Percentiles rank a stretch among this genome's conserved stretches.
phyloP scores from a whole-genome alignment of 1,140 invertebrate species.

The Galleria mellonella region DNA sequence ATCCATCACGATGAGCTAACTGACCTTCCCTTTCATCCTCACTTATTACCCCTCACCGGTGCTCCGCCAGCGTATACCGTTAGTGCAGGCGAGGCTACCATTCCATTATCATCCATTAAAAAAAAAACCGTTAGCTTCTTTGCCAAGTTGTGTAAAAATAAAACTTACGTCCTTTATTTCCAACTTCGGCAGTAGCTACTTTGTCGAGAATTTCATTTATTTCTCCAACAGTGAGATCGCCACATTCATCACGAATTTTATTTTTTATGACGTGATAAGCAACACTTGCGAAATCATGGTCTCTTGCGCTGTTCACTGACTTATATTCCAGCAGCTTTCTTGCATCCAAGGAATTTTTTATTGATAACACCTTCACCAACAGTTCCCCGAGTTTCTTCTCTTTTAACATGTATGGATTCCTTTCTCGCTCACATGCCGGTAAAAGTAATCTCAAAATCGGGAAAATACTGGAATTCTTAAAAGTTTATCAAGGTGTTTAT shows the following conservation, averaged over 20 bases:
- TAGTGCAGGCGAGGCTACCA: too few relatives aligned
- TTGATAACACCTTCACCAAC: slow-evolving; percentile 43
- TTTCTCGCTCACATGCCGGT: slow-evolving; percentile 46
- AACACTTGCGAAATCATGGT: slow-evolving; percentile 46
- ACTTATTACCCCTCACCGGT: too few relatives aligned
- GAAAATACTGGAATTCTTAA: slow-evolving; percentile 44
- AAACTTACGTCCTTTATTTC: slow-evolving; percentile 45
- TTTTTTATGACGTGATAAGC: slow-evolving; percentile 42
- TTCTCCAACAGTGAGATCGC: slow-evolving; percentile 29
- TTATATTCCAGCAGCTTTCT: slow-evolving; percentile 40
- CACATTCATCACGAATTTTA: slow-evolving; percentile 21
- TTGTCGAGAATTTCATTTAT: slow-evolving; percentile 49
- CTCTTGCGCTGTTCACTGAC: slow-evolving; percentile 19
- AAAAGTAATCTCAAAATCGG: slow-evolving; percentile 46
- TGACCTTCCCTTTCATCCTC: too few relatives aligned
- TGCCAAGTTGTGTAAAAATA: too few relatives aligned
- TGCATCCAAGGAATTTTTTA: slow-evolving; percentile 38
- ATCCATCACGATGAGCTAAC: too few relatives aligned
- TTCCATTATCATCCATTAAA: too few relatives aligned
- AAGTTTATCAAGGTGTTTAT: slow-evolving; percentile 8
- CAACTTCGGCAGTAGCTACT: slow-evolving; percentile 36
- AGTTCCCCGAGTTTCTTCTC: slow-evolving; percentile 43
- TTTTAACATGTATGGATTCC: slow-evolving; percentile 52
- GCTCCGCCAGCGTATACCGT: too few relatives aligned
- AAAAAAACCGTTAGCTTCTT: too few relatives aligned